Base-by-base conservation (phyloP, 1,140 invertebrate species). In the Pygmarrhopalites habei region DNA sequence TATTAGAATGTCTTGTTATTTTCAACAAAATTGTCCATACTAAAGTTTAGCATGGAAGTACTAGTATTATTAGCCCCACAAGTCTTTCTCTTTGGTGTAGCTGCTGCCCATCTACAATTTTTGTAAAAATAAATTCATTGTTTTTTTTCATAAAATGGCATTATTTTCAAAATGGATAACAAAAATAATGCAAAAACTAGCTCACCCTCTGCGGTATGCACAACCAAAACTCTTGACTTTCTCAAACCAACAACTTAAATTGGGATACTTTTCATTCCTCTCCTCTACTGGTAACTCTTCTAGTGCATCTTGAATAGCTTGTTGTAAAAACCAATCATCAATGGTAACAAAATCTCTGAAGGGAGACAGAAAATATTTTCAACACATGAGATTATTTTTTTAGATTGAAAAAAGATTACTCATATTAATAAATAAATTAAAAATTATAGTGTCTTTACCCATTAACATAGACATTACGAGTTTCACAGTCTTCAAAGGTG, bases 201-300 rank as follows among this genome's bases (percentile, higher is more conserved):
- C 23, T 26, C 19, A 56, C 53, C 53, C 53, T 56, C 25, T 56
- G 2, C 53, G 29, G 5, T 12, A 56, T 30, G 30, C 21, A 39
- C 39, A 5, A 7, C 53, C 53, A 56, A 56, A 56, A 26, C 53
- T 56, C 23, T 56, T 56, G n/a, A 56, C 7, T 41, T 56, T 56
- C 3, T 56, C 53, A 39, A 39, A 56, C 53, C 53, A 56, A 4
- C 53, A 4, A 56, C 53, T 56, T n/a, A 56, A 23, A 23, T 39
- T 25, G 39, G 53, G 53, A 41, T 7, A 56, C 14, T 5, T 35
- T 19, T 35, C 21, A 41, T 56, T 32, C 14, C 53, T 35, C 4
- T 35, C 53, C 39, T 35, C 28, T 10, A 39, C 53, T 14, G 53
- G 53, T 19, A 56, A 39, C 7, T 3, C 3, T 39, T 56, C 53